phyloP scores from a whole-genome alignment of 2,888 invertebrate species.

The Omphaloscelis lunosa region DNA sequence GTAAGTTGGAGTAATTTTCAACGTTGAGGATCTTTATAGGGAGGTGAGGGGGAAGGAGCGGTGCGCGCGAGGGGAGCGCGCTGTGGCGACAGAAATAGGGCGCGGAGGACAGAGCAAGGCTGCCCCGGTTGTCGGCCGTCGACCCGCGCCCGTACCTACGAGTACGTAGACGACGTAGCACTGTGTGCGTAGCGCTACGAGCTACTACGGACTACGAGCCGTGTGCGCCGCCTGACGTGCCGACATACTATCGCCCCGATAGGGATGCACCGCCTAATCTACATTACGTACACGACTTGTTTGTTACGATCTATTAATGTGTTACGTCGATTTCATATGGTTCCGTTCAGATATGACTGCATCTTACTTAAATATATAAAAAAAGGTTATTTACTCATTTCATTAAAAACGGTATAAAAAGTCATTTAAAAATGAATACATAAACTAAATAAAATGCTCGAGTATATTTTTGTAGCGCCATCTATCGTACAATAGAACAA shows the following conservation, averaged over 20 bases:
- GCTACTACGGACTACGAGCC: conserved; percentile 77
- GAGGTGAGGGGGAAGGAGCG: conserved; percentile 61
- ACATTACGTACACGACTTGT: conserved; percentile 70
- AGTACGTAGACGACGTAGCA: conserved; percentile 72
- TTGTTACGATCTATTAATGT: conserved; percentile 52
- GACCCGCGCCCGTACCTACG: conserved; percentile 84
- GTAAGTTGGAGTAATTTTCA: conserved; percentile 80
- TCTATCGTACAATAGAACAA: conserved; percentile 82
- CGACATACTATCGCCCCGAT: conserved; percentile 72
- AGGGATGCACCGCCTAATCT: conserved; percentile 77
- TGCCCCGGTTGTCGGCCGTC: conserved; percentile 89
- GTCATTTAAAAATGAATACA: neutral
- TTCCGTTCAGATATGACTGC: conserved; percentile 4
- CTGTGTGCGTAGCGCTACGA: conserved; percentile 76
- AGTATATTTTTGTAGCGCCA: conserved; percentile 74
- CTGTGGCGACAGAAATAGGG: conserved; percentile 90
- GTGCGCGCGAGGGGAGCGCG: conserved; percentile 71
- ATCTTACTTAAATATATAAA: neutral
- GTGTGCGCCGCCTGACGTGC: conserved; percentile 67
- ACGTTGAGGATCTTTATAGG: conserved; percentile 78
- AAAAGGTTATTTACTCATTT: neutral
- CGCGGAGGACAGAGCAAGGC: conserved; percentile 91
- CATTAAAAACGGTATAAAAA: neutral
- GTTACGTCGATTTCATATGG: conserved; percentile 23
- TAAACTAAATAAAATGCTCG: neutral